Evolutionary conservation across 2,113 vertebrate species (phyloP).

Genomic region (Dasypus novemcinctus): DNA sequence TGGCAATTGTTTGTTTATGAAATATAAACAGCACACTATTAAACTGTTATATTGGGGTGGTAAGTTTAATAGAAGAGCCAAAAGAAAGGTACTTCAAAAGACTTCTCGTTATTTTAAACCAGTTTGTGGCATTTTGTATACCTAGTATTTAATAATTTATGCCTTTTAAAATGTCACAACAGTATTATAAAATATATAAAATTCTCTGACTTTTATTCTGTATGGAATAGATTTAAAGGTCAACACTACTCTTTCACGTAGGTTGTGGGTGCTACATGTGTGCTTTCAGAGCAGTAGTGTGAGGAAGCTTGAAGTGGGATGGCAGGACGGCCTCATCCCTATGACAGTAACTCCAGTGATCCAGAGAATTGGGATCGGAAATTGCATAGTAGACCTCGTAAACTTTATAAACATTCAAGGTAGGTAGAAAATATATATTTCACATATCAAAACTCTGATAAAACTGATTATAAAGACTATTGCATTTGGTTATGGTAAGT

Average conservation of each 20-base stretch:
- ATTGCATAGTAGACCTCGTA: conserved; percentile 92
- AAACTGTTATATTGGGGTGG: background rate
- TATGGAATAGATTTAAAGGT: conserved; percentile 82
- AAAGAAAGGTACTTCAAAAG: conserved; percentile 48
- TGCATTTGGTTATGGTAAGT: conserved; percentile 81
- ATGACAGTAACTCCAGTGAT: conserved; percentile 97
- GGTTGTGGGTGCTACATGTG: conserved; percentile 89
- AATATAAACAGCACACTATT: conserved; percentile 23
- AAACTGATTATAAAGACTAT: conserved; percentile 69
- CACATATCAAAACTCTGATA: conserved; percentile 73
- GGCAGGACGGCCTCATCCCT: conserved; percentile 93
- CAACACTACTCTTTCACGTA: conserved; percentile 86
- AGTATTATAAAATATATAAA: conserved; percentile 61
- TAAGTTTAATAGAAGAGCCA: conserved; percentile 33
- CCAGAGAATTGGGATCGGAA: conserved; percentile 94
- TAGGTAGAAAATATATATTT: conserved; percentile 84
- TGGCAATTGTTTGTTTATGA: conserved; percentile 28
- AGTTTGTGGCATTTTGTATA: conserved; percentile 15
- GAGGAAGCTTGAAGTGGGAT: conserved; percentile 92
- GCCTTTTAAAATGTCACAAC: conserved; percentile 42
- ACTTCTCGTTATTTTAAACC: conserved; percentile 31
- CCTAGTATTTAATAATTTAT: conserved; percentile 52
- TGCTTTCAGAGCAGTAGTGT: conserved; percentile 87
- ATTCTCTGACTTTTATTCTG: conserved; percentile 74
- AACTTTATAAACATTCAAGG: conserved; percentile 94